A percentile compares a stretch with the other conserved stretches of the same genome.
Conservation (phyloP, 2,113 vertebrate genomes). For the Heterotilapia buettikoferi region DNA sequence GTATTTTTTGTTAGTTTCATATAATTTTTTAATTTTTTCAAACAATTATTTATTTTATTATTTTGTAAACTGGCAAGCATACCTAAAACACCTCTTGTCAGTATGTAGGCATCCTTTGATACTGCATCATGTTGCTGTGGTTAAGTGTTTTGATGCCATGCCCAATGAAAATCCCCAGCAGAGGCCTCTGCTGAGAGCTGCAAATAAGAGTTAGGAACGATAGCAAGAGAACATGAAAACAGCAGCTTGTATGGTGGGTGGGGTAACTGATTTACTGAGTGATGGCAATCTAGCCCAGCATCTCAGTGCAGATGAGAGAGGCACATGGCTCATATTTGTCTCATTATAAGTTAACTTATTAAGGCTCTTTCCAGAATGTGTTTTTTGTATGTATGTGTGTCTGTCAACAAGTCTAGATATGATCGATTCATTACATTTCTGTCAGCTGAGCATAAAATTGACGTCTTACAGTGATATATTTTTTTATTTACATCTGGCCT, state of each 20-base stretch:
- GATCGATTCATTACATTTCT: neutral
- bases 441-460: neutral
- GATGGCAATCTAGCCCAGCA: neutral
- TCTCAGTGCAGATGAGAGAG: neutral
- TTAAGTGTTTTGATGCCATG: neutral
- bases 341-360: neutral
- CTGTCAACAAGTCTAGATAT: neutral
- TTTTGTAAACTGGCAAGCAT: neutral
- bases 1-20: neutral
- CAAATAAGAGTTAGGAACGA: neutral
- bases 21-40: neutral
- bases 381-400: neutral
- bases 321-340: conserved; percentile 21
- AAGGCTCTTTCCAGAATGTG: neutral
- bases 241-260: neutral
- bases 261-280: neutral
- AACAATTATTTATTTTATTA: too few species aligned
- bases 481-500: neutral
- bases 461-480: neutral
- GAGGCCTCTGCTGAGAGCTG: neutral
- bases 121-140: neutral
- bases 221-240: neutral
- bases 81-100: neutral
- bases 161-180: neutral
- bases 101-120: neutral